Evolutionary conservation across 2,888 invertebrate genomes (phyloP).

Genomic region (Torymus texanus): DNA sequence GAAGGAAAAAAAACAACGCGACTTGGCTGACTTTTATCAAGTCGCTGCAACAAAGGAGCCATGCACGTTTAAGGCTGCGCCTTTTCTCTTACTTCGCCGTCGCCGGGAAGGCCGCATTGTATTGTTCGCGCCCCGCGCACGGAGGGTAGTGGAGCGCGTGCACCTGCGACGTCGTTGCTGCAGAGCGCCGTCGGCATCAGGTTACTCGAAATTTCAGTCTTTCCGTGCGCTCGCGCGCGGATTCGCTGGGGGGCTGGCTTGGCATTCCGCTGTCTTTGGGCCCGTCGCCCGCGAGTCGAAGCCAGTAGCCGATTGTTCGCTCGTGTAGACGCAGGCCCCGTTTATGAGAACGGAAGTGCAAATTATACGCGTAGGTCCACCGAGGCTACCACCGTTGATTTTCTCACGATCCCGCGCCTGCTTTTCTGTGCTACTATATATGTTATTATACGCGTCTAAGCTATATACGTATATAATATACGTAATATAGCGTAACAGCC

Average conservation of each 20-base stretch:
- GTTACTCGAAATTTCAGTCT: slow-evolving; percentile 30
- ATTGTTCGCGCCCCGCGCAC: background rate
- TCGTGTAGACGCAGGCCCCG: slow-evolving; percentile 42
- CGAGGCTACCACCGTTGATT: slow-evolving; percentile 55
- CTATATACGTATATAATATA: background rate
- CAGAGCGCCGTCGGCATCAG: slow-evolving; percentile 26
- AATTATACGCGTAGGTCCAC: slow-evolving; percentile 64
- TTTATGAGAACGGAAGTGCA: slow-evolving; percentile 74
- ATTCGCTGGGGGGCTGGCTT: slow-evolving; percentile 51
- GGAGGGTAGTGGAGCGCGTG: background rate
- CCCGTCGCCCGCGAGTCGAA: slow-evolving; percentile 6
- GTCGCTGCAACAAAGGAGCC: slow-evolving; percentile 27
- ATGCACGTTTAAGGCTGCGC: slow-evolving; percentile 30
- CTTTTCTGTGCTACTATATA: background rate
- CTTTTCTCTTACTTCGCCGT: slow-evolving; percentile 10
- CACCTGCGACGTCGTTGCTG: slow-evolving; percentile 23
- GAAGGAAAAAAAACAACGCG: slow-evolving; percentile 1
- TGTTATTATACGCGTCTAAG: background rate
- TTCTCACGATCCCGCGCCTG: slow-evolving; percentile 68
- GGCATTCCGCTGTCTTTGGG: background rate
- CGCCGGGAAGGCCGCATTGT: background rate
- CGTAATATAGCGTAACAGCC: background rate
- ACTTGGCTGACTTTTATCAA: slow-evolving; percentile 44
- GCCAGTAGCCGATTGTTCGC: slow-evolving; percentile 58
- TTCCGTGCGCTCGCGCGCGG: background rate